Base-by-base conservation (phyloP, 2,113 vertebrate species). In the Gnathonemus longibarbis region DNA sequence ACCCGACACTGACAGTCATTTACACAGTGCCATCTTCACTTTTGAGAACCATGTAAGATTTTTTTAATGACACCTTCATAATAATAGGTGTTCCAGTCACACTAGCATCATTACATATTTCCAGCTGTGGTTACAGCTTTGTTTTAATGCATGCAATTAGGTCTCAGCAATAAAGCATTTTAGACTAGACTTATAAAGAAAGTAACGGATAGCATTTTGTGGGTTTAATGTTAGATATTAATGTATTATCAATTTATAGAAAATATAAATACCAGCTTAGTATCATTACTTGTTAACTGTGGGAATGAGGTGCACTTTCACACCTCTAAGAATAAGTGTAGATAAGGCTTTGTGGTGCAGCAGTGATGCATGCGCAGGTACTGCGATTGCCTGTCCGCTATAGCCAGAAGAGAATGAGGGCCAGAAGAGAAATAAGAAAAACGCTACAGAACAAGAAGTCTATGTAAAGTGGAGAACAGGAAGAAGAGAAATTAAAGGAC, bases 401-500 rank as follows among this genome's bases (percentile, higher is more conserved):
- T 5, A 74, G 13, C 31, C 11, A 50, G 11, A 50, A 13, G 45
- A 7, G 45, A 66, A 66, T 11, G 19, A 70, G 62, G 66, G 66
- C n/a, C 66, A 74, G 66, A 74, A 17, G 15, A 39, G 11, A 77
- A 77, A 77, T 77, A 17, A 31, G 70, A 77, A 77, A 77, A 77
- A 77, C 0, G 15, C 15, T 77, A 35, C n/a, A 11, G n/a, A 39
- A 77, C 13, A 77, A 77, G 11, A 17, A 4, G 4, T 39, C 27
- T 39, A 66, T 27, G 62, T 77, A 35, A 77, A 17, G 70, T 35
- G 70, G 31, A 39, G 35, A 39, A 77, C 3, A 35, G 70, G 27
- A 70, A 70, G 62, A 70, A 70, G n/a, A 70, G 66, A n/a, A 70
- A 70, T 70, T 70, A 70, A 70, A 70, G 66, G 70, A 77, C 70